A percentile compares a stretch with the other conserved stretches of the same genome.
phyloP scores from a whole-genome alignment of 2,797 vertebrate genomes.

The Synanceia verrucosa region DNA sequence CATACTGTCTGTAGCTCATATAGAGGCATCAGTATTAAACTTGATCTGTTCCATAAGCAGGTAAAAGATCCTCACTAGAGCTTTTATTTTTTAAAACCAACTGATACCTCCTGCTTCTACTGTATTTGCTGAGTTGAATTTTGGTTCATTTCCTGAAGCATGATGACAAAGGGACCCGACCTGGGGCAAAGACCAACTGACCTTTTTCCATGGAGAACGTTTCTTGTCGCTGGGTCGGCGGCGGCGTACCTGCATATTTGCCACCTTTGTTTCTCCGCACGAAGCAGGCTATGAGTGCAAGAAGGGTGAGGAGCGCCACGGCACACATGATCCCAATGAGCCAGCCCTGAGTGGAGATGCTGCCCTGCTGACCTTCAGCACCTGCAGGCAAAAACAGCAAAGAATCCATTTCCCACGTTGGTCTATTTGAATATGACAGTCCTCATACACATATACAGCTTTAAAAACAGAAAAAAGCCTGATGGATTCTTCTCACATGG shows the following conservation, averaged over 20 bases:
- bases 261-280: slow-evolving; percentile 91
- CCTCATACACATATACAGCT: slow-evolving; percentile 30
- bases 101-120: not conserved
- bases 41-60: too few relatives aligned
- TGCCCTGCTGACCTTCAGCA: slow-evolving; percentile 69
- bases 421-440: slow-evolving; percentile 14
- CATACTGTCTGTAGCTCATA: too few relatives aligned
- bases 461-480: slow-evolving; percentile 32
- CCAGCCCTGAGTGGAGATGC: slow-evolving; percentile 87
- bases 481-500: slow-evolving; percentile 19
- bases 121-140: slow-evolving; percentile 4
- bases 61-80: not conserved
- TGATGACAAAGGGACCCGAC: slow-evolving; percentile 18
- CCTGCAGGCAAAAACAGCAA: slow-evolving; percentile 68
- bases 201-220: slow-evolving; percentile 74
- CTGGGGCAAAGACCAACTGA: slow-evolving; percentile 64
- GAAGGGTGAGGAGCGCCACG: slow-evolving; percentile 87
- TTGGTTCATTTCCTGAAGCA: slow-evolving; percentile 39
- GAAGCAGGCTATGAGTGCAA: slow-evolving; percentile 88
- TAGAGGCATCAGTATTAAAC: too few relatives aligned
- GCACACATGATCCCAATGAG: slow-evolving; percentile 93
- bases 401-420: not conserved
- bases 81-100: not conserved
- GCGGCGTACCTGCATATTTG: slow-evolving; percentile 94
- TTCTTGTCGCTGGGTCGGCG: slow-evolving; percentile 57